Conservation (phyloP, 2,113 vertebrate species). For the Fregata magnificens region DNA sequence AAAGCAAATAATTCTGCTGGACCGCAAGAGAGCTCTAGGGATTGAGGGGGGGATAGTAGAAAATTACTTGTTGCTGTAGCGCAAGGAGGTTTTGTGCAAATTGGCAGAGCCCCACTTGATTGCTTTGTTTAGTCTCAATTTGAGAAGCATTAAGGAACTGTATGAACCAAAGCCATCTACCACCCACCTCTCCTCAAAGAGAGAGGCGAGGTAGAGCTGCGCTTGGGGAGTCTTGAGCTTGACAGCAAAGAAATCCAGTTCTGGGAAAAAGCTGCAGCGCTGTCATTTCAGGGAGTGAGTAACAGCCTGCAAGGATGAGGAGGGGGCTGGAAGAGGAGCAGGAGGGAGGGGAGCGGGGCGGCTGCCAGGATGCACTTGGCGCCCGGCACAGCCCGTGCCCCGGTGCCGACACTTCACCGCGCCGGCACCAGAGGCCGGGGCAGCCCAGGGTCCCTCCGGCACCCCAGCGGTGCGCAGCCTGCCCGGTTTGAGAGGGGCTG, state of each 20-base stretch:
- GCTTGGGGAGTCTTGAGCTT: background rate
- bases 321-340: background rate
- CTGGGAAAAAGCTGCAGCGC: background rate
- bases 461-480: background rate
- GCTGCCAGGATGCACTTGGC: rapidly evolving
- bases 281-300: background rate
- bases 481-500: background rate
- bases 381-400: background rate
- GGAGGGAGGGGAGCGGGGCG: background rate
- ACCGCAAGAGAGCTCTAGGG: background rate
- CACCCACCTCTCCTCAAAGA: background rate
- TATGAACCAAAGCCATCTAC: background rate
- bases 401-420: background rate
- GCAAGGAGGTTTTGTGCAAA: background rate
- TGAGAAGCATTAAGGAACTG: background rate
- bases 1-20: background rate
- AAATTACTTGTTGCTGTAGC: constrained; percentile 40
- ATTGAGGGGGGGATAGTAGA: background rate
- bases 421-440: background rate
- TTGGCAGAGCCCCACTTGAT: background rate
- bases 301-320: background rate
- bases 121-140: constrained; percentile 21
- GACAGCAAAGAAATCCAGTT: background rate
- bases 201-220: background rate
- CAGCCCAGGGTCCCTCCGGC: background rate